Evolutionary conservation across 2,113 vertebrate genomes (phyloP).

Genomic region (Bagarius yarrelli): DNA sequence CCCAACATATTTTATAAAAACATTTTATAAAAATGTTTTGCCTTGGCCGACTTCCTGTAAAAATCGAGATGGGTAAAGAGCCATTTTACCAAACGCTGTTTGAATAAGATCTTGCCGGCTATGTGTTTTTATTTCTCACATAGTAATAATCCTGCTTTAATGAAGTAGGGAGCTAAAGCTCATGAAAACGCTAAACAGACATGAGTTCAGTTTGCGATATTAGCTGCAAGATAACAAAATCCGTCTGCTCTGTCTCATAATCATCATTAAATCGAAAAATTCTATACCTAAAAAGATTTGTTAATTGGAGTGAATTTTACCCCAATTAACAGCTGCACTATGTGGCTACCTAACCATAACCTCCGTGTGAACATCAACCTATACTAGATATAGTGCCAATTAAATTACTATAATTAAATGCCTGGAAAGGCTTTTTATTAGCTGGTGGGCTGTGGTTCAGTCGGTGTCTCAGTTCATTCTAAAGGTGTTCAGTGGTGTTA

Average conservation of each 20-base stretch:
- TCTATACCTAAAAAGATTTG: neutral
- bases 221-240: neutral
- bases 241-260: neutral
- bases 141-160: neutral
- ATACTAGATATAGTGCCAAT: no score
- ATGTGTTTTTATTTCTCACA: neutral
- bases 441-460: no score
- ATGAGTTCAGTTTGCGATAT: neutral
- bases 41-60: neutral
- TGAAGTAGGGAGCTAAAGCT: neutral
- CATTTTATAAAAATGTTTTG: neutral
- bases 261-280: slow-evolving; percentile 7
- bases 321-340: neutral
- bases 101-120: neutral
- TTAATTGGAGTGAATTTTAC: neutral
- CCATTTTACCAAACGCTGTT: neutral
- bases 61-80: neutral
- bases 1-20: neutral
- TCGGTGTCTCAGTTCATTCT: no score
- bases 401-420: no score
- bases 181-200: neutral
- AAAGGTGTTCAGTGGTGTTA: no score
- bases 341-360: no score
- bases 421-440: no score
- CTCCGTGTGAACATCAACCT: no score